Evolutionary conservation across 2,797 vertebrate species (phyloP).

Genomic region (Eulemur rubriventer): DNA sequence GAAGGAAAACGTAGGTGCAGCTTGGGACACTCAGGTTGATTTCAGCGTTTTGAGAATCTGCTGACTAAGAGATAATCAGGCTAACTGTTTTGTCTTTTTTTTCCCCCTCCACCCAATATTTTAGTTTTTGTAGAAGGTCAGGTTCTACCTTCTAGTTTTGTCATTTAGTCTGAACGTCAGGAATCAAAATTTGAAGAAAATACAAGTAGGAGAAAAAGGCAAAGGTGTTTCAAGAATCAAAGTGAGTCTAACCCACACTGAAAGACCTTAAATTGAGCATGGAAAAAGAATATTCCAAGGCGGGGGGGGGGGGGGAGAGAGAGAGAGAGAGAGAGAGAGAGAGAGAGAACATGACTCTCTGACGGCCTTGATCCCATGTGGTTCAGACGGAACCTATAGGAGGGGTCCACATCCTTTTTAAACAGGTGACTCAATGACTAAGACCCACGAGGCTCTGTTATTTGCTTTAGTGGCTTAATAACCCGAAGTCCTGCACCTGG

Average conservation of each 20-base stretch:
- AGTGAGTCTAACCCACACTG: constrained; percentile 13
- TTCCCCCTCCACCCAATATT: not conserved
- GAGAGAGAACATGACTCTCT: not conserved
- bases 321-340: not conserved
- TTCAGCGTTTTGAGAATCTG: not conserved
- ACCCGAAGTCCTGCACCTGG: not conserved
- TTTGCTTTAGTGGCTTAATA: not conserved
- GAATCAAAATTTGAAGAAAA: constrained; percentile 17
- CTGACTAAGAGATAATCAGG: not conserved
- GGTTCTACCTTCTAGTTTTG: not conserved
- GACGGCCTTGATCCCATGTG: not conserved
- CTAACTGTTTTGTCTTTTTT: not conserved
- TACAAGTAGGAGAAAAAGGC: not conserved
- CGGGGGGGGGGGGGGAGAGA: not conserved
- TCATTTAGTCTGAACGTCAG: not conserved
- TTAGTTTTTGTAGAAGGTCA: constrained; percentile 3
- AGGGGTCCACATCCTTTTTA: not conserved
- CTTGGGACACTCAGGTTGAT: not conserved
- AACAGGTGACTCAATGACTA: not conserved
- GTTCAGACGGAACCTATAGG: not conserved
- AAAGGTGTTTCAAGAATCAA: constrained; percentile 55
- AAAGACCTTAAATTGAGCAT: constrained; percentile 21
- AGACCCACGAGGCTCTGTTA: not conserved
- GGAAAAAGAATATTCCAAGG: constrained; percentile 54
- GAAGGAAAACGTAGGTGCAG: too few species aligned